Conservation (phyloP, 2,888 invertebrate genomes). For the Anthoptus insignis region DNA sequence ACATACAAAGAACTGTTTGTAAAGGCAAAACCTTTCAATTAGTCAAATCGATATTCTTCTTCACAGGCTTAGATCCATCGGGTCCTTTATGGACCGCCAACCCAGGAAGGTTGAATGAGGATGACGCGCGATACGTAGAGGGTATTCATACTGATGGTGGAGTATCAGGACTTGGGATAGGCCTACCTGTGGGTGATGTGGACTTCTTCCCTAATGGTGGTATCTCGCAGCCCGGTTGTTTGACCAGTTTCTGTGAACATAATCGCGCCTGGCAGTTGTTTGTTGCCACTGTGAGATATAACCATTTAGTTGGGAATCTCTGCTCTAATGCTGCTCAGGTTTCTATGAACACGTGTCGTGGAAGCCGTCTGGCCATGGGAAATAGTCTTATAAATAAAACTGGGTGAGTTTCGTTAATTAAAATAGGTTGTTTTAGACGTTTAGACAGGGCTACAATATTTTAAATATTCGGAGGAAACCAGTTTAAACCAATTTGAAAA, state of each 20-base stretch:
- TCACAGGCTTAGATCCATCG: conserved; percentile 72
- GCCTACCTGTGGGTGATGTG: conserved; percentile 77
- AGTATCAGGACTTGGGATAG: conserved; percentile 77
- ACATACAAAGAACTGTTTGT: too few species aligned
- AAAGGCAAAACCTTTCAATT: too few species aligned
- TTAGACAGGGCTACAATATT: too few species aligned
- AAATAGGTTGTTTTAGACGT: too few species aligned
- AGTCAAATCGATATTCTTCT: too few species aligned
- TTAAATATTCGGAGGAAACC: too few species aligned
- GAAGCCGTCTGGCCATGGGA: conserved; percentile 61
- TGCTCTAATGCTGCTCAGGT: conserved; percentile 62
- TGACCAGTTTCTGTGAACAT: conserved; percentile 65
- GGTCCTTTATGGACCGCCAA: conserved; percentile 66
- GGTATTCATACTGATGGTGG: conserved; percentile 79
- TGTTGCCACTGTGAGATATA: conserved; percentile 62
- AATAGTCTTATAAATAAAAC: conserved; percentile 43
- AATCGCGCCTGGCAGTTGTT: conserved; percentile 70
- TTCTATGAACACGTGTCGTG: conserved; percentile 61
- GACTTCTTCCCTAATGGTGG: conserved; percentile 89
- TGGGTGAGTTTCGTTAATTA: not conserved
- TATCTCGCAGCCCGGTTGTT: conserved; percentile 68
- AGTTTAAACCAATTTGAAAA: too few species aligned
- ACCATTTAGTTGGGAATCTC: conserved; percentile 62
- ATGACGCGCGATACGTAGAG: conserved; percentile 74
- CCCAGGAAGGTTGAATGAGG: conserved; percentile 51